Evolutionary conservation across 2,797 vertebrate genomes (phyloP).

Genomic region (Hemibagrus guttatus): DNA sequence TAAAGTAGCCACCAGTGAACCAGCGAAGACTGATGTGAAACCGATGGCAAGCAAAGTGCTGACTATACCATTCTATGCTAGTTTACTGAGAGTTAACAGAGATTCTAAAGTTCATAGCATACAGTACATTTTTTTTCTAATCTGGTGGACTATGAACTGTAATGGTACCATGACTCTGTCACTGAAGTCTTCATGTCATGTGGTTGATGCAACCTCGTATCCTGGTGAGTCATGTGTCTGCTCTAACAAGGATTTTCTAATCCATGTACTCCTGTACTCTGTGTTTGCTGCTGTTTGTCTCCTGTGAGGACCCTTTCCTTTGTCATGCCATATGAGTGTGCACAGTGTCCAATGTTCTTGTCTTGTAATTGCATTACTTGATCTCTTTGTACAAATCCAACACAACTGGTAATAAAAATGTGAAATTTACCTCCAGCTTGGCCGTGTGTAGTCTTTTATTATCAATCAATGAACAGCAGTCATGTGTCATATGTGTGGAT

Average conservation of each 20-base stretch:
- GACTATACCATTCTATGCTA: not conserved
- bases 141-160: constrained; percentile 47
- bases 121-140: not conserved
- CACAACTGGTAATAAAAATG: constrained; percentile 71
- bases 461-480: not conserved
- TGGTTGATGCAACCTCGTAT: constrained; percentile 29
- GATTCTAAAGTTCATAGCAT: not conserved
- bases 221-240: constrained; percentile 40
- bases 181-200: constrained; percentile 37
- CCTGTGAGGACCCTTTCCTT: constrained; percentile 37
- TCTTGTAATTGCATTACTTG: constrained; percentile 60
- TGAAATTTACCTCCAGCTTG: constrained; percentile 70
- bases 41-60: not conserved
- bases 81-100: not conserved
- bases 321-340: constrained; percentile 35
- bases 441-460: constrained; percentile 44
- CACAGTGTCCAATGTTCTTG: constrained; percentile 43
- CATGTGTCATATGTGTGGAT: not conserved
- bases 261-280: constrained; percentile 18
- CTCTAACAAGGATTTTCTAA: constrained; percentile 22
- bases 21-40: constrained; percentile 1
- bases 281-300: constrained; percentile 10
- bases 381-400: constrained; percentile 67
- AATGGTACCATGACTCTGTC: constrained; percentile 33
- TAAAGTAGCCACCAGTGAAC: constrained; percentile 36